Evolutionary conservation across 2,113 vertebrate genomes (phyloP).

Genomic region (Oxygymnocypris stewartii): DNA sequence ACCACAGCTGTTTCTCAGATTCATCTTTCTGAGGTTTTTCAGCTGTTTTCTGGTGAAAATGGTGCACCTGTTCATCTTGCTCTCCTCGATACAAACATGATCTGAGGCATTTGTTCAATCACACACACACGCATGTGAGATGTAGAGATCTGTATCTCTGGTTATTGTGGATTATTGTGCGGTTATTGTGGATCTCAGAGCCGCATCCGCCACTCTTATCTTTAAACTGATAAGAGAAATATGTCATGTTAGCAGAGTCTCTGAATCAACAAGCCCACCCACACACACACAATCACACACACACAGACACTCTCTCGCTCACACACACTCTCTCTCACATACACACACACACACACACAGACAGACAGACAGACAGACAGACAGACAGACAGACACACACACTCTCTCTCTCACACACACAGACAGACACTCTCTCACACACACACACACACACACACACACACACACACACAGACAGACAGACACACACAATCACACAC

Average conservation of each 20-base stretch:
- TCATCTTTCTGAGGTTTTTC: neutral
- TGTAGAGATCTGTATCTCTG: neutral
- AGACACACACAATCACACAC: too few relatives aligned
- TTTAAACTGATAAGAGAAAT: neutral
- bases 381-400: too few relatives aligned
- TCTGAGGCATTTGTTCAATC: neutral
- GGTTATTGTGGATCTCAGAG: slow-evolving; percentile 2
- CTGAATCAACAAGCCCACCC: neutral
- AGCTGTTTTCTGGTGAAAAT: too few relatives aligned
- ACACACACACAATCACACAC: too few relatives aligned
- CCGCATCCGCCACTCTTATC: neutral
- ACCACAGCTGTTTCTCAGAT: neutral
- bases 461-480: too few relatives aligned
- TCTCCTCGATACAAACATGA: neutral
- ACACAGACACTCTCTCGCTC: too few relatives aligned
- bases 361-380: too few relatives aligned
- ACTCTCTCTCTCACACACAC: too few relatives aligned
- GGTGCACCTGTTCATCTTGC: neutral
- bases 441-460: too few relatives aligned
- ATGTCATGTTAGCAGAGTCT: neutral
- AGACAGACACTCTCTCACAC: too few relatives aligned
- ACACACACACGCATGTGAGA: neutral
- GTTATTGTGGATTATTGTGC: slow-evolving; percentile 4
- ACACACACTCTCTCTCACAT: too few relatives aligned
- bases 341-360: too few relatives aligned